A percentile compares a stretch with the other conserved stretches of the same genome.
Evolutionary conservation across 1,140 invertebrate genomes (phyloP).

Genomic region (Drosophila nannoptera): DNA sequence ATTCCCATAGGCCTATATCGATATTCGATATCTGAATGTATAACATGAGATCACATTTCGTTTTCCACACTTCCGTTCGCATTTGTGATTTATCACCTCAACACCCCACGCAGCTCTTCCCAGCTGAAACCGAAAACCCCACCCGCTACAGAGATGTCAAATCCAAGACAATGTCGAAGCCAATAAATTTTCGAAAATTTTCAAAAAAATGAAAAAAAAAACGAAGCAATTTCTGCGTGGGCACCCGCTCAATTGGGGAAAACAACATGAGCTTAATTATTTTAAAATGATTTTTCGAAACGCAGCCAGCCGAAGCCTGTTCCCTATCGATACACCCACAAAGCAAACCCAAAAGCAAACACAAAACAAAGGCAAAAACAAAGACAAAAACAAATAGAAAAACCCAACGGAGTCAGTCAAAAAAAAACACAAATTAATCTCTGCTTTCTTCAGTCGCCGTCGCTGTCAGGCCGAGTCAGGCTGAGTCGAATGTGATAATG

Average conservation of each 20-base stretch:
- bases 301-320: conserved; percentile 8
- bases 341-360: conserved; percentile 11
- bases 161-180: conserved; percentile 2
- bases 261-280: conserved; percentile 68
- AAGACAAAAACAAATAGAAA: conserved; percentile 50
- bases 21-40: conserved; percentile 30
- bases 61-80: conserved; percentile 39
- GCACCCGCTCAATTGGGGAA: conserved; percentile 12
- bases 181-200: conserved; percentile 21
- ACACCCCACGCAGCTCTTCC: conserved; percentile 25
- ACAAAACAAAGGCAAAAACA: conserved; percentile 6
- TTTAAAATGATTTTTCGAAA: conserved; percentile 63
- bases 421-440: conserved; percentile 59
- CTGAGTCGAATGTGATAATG: conserved; percentile 43
- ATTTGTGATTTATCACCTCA: conserved; percentile 27
- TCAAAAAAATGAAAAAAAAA: conserved; percentile 27
- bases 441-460: conserved; percentile 24
- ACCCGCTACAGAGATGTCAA: conserved; percentile 9
- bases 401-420: conserved; percentile 22
- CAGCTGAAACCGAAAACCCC: conserved; percentile 13
- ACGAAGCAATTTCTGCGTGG: conserved; percentile 1
- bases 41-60: conserved; percentile 24
- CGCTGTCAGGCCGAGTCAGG: not conserved
- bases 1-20: conserved; percentile 17
- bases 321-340: conserved; percentile 40